These are phyloP conservation scores for Melanotaenia duboulayi DNA, from an alignment of 2,113 vertebrate species.

Conservation along the genomic window DNA sequence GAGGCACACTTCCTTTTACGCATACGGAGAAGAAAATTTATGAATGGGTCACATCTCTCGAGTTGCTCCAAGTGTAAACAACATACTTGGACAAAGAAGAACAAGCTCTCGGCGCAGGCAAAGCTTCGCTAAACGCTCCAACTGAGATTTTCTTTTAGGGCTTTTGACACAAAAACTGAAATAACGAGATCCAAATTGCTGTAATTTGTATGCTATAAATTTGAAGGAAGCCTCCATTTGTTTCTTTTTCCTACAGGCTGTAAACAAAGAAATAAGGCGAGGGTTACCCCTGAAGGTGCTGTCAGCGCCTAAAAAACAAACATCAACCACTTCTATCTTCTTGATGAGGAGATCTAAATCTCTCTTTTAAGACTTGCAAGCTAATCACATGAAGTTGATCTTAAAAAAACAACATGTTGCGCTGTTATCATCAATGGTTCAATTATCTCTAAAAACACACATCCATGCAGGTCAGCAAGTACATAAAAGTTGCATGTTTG, in stretches of 20 bases:
- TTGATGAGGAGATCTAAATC: conserved; percentile 1
- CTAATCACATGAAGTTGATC: not conserved
- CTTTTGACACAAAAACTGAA: conserved; percentile 4
- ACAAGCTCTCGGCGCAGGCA: conserved; percentile 36
- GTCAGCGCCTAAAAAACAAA: conserved; percentile 26
- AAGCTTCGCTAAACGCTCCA: not conserved
- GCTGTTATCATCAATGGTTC: conserved; percentile 37
- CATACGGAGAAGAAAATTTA: conserved; percentile 76
- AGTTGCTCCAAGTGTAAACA: conserved; percentile 77
- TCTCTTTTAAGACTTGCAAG: not conserved
- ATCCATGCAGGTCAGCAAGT: conserved; percentile 53
- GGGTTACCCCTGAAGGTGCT: conserved; percentile 22
- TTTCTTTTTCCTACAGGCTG: conserved; percentile 22
- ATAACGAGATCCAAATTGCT: conserved; percentile 11
- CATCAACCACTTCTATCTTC: conserved; percentile 14
- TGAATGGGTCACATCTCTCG: conserved; percentile 80
- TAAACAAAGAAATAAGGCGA: conserved; percentile 38
- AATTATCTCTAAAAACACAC: conserved; percentile 33
- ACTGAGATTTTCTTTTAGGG: not conserved
- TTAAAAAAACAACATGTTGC: not conserved
- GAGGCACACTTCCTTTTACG: conserved; percentile 81
- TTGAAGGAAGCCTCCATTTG: conserved; percentile 46
- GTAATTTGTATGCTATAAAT: conserved; percentile 16
- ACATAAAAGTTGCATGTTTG: conserved; percentile 67
- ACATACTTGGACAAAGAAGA: conserved; percentile 71